Evolutionary conservation across 2,888 invertebrate species (phyloP), one percentile per base, ranked within the genome.

Genomic region (Drosophila prolongata): DNA sequence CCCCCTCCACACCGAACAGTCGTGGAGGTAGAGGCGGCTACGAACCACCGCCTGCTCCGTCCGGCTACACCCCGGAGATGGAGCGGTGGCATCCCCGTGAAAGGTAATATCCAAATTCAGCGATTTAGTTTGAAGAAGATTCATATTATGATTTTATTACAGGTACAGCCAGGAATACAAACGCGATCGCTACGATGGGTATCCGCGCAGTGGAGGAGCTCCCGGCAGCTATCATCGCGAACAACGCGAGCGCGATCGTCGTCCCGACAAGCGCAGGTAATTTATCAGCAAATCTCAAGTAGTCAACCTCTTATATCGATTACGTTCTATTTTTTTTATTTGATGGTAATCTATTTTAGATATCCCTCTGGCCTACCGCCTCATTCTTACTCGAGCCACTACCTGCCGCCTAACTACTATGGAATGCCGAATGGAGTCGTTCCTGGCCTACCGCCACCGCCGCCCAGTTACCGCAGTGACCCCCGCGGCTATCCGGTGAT

Each of bases 221-320:
- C 94, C 69, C 27, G 74, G 70, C n/a, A 56, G 72, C n/a, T 76
- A 76, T 89, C 94, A 94, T 80, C 92, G 94, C 19, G 95, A 95
- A 42, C 94, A 94, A 79, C 92, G 94, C 16, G 95, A 95, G 40
- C 91, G 92, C 16, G 94, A 95, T 71, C 93, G 94, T 47, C 93
- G 94, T 81, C 92, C 91, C 75, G 95, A 95, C 70, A 95, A 95
- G 89, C 93, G 95, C 91, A 94, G 95, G 95, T 95, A 85, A 77
- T 73, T 50, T 9, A 38, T 35, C 0, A 1, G 6, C 16, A 10
- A 19, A 5, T 5, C 16, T 19, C 24, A 24, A 24, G 24, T 24
- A 24, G 24, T 24, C 24, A 24, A 24, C 0, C 19, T 19, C 19
- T 16, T 10, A 3, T 9, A 16, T 16, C 10, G n/a, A 42, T 16